Evolutionary conservation across 2,888 invertebrate genomes (phyloP), one percentile per base, ranked within the genome.

Genomic region (Rhyacophila evoluta): DNA sequence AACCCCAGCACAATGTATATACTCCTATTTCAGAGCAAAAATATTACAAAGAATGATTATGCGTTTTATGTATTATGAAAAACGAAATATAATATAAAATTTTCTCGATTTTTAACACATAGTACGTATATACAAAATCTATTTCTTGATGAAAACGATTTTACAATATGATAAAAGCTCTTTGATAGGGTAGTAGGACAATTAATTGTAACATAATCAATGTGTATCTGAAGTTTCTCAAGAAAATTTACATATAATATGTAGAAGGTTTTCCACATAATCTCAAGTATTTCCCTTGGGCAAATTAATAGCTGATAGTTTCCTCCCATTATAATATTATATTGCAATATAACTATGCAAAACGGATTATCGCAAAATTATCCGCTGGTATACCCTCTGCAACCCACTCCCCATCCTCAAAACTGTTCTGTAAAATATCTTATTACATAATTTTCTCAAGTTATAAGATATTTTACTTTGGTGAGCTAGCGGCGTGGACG

Each of bases 251-350:
- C 55, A 55, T n/a, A n/a, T 55, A 10, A 55, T 55, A 55, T 55
- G 15, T 55, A 25, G 55, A 19, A 19, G 19, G 15, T 19, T 19
- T 10, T 19, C 15, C 15, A 15, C 55, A 55, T 55, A 55, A 19
- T 15, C 55, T 55, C 25, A 3, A 55, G 55, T 55, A 55, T 55
- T 55, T 55, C 55, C 55, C 55, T 55, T 55, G 55, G 55, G 55
- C 55, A 55, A 55, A 55, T 55, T 55, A 55, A 55, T 55, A 55
- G 55, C 25, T 55, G 55, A 55, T 55, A 55, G 55, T 55, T 55
- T 55, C 55, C 6, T 10, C 25, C 55, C 25, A 55, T 55, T 55
- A 55, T 55, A 55, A 19, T 25, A 25, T 55, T 19, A 55, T 19
- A 55, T 55, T 6, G 55, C 55, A 10, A 55, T 25, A 55, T 25